Evolutionary conservation across 2,888 invertebrate genomes (phyloP).

Genomic region (Keiferia lycopersicella): DNA sequence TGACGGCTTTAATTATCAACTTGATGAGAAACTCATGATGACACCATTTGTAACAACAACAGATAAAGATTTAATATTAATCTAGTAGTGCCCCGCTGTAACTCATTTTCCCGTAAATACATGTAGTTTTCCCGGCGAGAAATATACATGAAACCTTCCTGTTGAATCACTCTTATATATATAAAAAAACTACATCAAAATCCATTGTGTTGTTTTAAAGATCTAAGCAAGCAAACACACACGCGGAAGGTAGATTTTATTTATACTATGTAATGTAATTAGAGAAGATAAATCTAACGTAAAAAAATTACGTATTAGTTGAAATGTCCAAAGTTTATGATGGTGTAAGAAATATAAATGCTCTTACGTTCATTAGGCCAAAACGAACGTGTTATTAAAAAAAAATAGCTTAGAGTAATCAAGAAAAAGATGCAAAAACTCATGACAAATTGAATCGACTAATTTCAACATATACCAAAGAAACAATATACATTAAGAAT

Average conservation of each 20-base stretch:
- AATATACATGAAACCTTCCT: no score
- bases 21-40: conserved; percentile 50
- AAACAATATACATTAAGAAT: conserved; percentile 41
- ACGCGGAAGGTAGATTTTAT: no score
- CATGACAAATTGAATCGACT: conserved; percentile 66
- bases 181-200: no score
- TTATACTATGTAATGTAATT: no score
- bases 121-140: no score
- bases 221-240: no score
- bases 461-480: conserved; percentile 53
- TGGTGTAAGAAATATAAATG: conserved; percentile 63
- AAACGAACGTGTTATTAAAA: conserved; percentile 52
- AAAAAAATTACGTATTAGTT: conserved; percentile 43
- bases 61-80: conserved; percentile 17
- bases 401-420: conserved; percentile 44
- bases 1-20: conserved; percentile 54
- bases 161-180: no score
- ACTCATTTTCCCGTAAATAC: no score
- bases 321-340: conserved; percentile 38
- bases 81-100: no score
- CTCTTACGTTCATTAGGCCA: conserved; percentile 56
- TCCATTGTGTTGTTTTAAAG: no score
- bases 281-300: background rate
- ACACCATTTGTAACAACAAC: conserved; percentile 30
- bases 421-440: conserved; percentile 62